Evolutionary conservation across 1,140 invertebrate genomes (phyloP).

Genomic region (Drosophila rufa): DNA sequence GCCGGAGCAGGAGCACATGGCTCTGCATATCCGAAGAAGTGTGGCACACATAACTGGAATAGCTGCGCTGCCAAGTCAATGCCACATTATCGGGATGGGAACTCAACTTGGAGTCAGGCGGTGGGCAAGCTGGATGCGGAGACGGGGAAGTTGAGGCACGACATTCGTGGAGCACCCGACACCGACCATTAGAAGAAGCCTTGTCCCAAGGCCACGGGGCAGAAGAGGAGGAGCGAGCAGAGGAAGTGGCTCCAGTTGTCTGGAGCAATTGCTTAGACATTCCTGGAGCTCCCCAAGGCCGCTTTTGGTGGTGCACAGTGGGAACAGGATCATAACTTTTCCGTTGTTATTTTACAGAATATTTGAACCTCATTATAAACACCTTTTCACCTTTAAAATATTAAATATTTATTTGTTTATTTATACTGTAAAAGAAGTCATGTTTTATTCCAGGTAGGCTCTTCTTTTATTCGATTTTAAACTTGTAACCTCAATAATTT

Average conservation of each 20-base stretch:
- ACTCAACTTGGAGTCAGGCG: neutral
- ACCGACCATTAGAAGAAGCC: conserved; percentile 43
- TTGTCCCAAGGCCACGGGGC: conserved; percentile 32
- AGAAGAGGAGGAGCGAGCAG: conserved; percentile 2
- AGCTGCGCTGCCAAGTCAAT: conserved; percentile 53
- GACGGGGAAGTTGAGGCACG: conserved; percentile 9
- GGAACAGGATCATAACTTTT: neutral
- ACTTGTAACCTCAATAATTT: neutral
- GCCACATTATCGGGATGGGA: conserved; percentile 30
- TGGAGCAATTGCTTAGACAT: conserved; percentile 37
- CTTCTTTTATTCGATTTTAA: neutral
- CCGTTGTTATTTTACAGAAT: no score
- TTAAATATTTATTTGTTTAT: no score
- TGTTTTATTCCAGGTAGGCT: neutral
- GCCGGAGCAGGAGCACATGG: conserved; percentile 48
- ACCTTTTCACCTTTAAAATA: no score
- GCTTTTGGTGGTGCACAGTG: conserved; percentile 32
- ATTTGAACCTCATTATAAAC: no score
- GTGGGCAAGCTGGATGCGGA: neutral
- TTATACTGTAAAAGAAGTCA: no score
- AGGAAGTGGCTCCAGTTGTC: conserved; percentile 46
- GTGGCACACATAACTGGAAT: conserved; percentile 70
- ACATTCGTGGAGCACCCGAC: conserved; percentile 22
- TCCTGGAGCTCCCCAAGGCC: conserved; percentile 41
- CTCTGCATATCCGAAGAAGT: conserved; percentile 44